Evolutionary conservation across 2,888 invertebrate genomes (phyloP).

Genomic region (Nipponacmea schrenckii): DNA sequence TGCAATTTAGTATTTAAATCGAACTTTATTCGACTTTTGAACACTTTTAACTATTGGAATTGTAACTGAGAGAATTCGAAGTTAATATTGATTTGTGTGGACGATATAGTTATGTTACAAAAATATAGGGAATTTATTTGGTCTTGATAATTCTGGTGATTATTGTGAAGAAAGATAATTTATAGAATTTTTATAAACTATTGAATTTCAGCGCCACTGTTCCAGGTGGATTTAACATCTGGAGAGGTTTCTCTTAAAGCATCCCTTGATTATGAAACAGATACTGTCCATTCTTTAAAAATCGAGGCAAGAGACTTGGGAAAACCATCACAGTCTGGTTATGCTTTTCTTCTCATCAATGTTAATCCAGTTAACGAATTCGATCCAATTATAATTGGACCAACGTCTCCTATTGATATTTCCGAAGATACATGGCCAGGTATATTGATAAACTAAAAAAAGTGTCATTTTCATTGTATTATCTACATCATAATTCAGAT

Average conservation of each 20-base stretch:
- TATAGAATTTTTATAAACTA: background rate
- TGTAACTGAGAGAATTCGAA: too few relatives aligned
- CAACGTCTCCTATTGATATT: conserved; percentile 23
- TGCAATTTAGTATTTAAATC: too few relatives aligned
- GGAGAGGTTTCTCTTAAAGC: conserved; percentile 31
- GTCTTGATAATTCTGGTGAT: too few relatives aligned
- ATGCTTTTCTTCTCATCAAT: conserved; percentile 33
- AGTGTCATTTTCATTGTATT: too few relatives aligned
- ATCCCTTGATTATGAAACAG: conserved; percentile 36
- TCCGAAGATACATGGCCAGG: conserved; percentile 35
- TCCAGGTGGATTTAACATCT: conserved; percentile 17
- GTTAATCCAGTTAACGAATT: conserved; percentile 41
- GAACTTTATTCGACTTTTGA: background rate
- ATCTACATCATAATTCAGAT: too few relatives aligned
- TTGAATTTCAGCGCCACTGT: background rate
- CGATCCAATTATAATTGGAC: conserved; percentile 34
- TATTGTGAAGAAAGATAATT: too few relatives aligned
- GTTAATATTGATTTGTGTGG: too few relatives aligned
- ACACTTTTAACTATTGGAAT: background rate
- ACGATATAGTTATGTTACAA: too few relatives aligned
- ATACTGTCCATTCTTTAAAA: conserved; percentile 29
- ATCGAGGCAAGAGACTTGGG: conserved; percentile 42
- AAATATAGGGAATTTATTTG: too few relatives aligned
- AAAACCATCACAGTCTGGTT: conserved; percentile 30
- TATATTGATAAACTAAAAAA: conserved; percentile 13